Evolutionary conservation across 2,797 vertebrate genomes (phyloP), one percentile per base, ranked within the genome.

Genomic region (Sebastes itinus): DNA sequence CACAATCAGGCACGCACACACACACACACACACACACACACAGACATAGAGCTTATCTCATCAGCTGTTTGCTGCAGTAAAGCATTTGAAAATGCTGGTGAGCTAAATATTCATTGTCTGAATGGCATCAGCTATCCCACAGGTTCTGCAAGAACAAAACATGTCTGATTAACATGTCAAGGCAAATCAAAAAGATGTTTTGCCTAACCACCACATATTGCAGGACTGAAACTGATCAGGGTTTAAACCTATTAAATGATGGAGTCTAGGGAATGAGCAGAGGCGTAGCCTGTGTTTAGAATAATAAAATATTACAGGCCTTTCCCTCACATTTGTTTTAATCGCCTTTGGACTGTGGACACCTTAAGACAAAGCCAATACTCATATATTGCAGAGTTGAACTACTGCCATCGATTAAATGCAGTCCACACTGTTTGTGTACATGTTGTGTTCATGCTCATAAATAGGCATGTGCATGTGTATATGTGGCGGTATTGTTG

Each of bases 41-140:
- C 27, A 75, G 33, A 72, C 23, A 73, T 52, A 66, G 60, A 81
- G 38, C 69, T 87, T 81, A 85, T 91, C 83, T 76, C 52, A 80
- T 49, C 75, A 63, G 54, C 59, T 77, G 62, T 81, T 83, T 62
- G 25, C 75, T 65, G 70, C 11, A 30, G 59, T 49, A 10, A 66
- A 74, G 62, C 75, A 77, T 85, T 61, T 72, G 20, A 81, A 73
- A 84, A 72, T 62, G 75, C 30, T 74, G 68, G n/a, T 9, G 4
- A 70, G 35, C 59, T 46, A 23, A 49, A 71, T 3, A 27, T 65
- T 75, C 27, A 54, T 28, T 22, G 20, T 75, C 35, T 3, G 5
- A 78, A 72, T 65, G 3, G 28, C 28, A 58, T 72, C 63, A 54
- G 70, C 7, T 13, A 2, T 23, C 5, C 13, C 8, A 49, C 56